These are phyloP conservation scores for Cygnus atratus DNA, from an alignment of 2,113 vertebrate species.

Conservation along the genomic window DNA sequence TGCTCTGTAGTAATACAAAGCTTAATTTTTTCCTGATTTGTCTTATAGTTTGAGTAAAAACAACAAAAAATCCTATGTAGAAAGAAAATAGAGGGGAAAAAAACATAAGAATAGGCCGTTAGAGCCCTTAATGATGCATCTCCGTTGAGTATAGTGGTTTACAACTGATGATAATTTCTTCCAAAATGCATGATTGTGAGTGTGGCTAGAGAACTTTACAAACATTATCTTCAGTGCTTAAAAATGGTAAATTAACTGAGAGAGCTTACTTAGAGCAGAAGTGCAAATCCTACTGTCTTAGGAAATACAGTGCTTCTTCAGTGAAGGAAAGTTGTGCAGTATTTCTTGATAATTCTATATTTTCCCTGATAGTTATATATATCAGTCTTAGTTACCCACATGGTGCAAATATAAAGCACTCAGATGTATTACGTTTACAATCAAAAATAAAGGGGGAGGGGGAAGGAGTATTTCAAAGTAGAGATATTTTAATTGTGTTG, in stretches of 20 bases:
- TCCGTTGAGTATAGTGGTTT: not conserved
- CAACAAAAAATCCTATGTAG: not conserved
- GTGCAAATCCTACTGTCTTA: not conserved
- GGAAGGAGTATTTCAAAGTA: not conserved
- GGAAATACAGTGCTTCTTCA: not conserved
- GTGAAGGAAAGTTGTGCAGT: not conserved
- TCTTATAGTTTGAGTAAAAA: not conserved
- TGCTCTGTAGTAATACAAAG: not conserved
- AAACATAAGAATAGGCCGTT: not conserved
- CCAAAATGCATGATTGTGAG: accelerated
- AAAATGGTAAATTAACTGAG: not conserved
- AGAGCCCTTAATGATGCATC: not conserved
- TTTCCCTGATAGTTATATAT: not conserved
- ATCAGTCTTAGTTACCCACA: not conserved
- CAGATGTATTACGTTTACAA: not conserved
- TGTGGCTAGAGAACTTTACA: not conserved
- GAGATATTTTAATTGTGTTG: not conserved
- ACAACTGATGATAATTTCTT: not conserved
- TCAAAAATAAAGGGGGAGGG: no score
- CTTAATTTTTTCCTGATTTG: not conserved
- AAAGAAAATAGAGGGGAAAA: not conserved
- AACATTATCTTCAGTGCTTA: not conserved
- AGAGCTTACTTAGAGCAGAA: not conserved
- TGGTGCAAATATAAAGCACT: not conserved
- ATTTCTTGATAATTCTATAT: not conserved